phyloP scores from a whole-genome alignment of 2,113 vertebrate genomes.

The Hydrochoerus hydrochaeris region DNA sequence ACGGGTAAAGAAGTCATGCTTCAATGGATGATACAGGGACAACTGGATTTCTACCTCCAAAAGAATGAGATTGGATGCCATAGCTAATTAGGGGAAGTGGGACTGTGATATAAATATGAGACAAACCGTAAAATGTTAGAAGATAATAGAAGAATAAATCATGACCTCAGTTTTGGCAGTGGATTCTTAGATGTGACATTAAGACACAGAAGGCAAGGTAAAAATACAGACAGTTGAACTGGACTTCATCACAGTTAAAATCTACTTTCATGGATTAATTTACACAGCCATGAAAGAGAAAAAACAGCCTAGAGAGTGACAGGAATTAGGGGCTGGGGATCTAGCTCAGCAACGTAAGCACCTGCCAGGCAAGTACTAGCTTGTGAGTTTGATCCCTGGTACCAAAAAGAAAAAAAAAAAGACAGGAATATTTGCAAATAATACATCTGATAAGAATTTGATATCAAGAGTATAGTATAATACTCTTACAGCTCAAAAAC shows the following conservation, averaged over 20 bases:
- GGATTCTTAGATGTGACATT: neutral
- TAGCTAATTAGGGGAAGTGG: neutral
- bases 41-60: neutral
- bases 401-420: neutral
- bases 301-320: neutral
- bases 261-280: neutral
- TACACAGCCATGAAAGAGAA: neutral
- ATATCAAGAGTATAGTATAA: neutral
- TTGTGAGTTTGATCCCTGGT: no score
- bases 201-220: neutral
- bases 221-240: neutral
- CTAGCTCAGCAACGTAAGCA: no score
- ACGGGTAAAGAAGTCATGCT: neutral
- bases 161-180: neutral
- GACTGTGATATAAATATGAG: neutral
- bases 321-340: neutral
- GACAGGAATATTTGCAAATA: neutral
- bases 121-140: neutral
- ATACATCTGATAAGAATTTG: neutral
- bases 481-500: neutral
- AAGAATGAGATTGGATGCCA: neutral
- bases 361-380: no score
- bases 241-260: neutral
- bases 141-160: neutral
- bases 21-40: neutral